Evolutionary conservation across 2,888 invertebrate species (phyloP).

Genomic region (Acleris laterana): DNA sequence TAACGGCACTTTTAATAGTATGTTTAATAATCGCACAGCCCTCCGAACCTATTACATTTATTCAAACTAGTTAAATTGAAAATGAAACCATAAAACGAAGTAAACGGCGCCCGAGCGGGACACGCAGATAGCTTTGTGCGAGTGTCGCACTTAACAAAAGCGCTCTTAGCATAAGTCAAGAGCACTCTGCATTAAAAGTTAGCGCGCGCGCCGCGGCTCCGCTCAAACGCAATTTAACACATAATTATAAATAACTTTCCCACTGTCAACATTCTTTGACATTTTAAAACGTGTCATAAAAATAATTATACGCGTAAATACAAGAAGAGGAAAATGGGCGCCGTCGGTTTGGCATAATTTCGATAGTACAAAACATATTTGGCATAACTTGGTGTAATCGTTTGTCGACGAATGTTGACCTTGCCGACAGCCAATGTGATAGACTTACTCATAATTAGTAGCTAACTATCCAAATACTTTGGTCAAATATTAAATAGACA

Average conservation of each 20-base stretch:
- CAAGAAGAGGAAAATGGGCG: neutral
- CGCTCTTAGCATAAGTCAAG: conserved; percentile 37
- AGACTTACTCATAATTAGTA: too few relatives aligned
- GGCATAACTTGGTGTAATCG: too few relatives aligned
- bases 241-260: conserved; percentile 31
- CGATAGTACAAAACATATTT: too few relatives aligned
- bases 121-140: conserved; percentile 24
- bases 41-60: too few relatives aligned
- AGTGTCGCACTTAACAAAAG: conserved; percentile 36
- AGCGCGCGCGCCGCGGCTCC: conserved; percentile 27
- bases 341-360: too few relatives aligned
- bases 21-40: too few relatives aligned
- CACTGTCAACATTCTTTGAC: conserved; percentile 21
- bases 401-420: too few relatives aligned
- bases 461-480: too few relatives aligned
- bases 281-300: neutral
- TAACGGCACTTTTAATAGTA: too few relatives aligned
- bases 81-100: neutral
- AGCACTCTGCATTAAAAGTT: conserved; percentile 38
- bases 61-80: neutral
- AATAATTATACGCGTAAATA: neutral
- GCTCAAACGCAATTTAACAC: conserved; percentile 32
- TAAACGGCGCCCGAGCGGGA: conserved; percentile 12
- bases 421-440: too few relatives aligned
- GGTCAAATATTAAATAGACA: too few relatives aligned